Evolutionary conservation across 2,888 invertebrate species (phyloP), one percentile per base, ranked within the genome.

Genomic region (Campopleginae sp.): DNA sequence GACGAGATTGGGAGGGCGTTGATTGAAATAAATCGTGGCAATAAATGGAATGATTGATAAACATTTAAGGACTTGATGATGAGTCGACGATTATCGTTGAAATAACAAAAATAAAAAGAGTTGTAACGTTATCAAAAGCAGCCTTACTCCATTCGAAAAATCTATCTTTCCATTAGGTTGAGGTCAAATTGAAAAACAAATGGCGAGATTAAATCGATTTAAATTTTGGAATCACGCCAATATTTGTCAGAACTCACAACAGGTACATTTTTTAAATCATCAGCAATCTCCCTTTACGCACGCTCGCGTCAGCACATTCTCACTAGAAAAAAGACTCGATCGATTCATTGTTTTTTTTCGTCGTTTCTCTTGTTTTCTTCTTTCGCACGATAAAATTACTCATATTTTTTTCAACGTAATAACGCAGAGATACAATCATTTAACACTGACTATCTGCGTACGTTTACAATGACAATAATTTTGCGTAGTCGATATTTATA

Each of bases 371-470:
- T 8, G 8, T 8, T 3, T 14, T n/a, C 14, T 27, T 58, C 23
- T 58, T 58, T 71, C n/a, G 66, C 77, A 51, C 82, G 61, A 38
- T 81, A 82, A 75, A 84, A 82, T 83, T 81, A 80, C 74, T 83
- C 65, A 65, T 66, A 79, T 65, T 65, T 65, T 48, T 68, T 81
- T 82, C 77, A 77, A 82, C 78, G 44, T 78, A 71, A 84, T 84
- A 66, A 58, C 86, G 76, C 86, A 79, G 66, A 80, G 70, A 81
- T 77, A 86, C 86, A 84, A 86, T 88, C 84, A 87, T 80, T 88
- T 88, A 88, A 89, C 88, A 90, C 87, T 83, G 87, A 90, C 89
- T 90, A 89, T 83, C 87, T 82, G 86, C 86, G 84, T 90, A 89
- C 87, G 87, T 89, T 83, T 88, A 91, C 88, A 88, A 87, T 87